Evolutionary conservation across 2,797 vertebrate genomes (phyloP).

Genomic region (Falco novaeseelandiae): DNA sequence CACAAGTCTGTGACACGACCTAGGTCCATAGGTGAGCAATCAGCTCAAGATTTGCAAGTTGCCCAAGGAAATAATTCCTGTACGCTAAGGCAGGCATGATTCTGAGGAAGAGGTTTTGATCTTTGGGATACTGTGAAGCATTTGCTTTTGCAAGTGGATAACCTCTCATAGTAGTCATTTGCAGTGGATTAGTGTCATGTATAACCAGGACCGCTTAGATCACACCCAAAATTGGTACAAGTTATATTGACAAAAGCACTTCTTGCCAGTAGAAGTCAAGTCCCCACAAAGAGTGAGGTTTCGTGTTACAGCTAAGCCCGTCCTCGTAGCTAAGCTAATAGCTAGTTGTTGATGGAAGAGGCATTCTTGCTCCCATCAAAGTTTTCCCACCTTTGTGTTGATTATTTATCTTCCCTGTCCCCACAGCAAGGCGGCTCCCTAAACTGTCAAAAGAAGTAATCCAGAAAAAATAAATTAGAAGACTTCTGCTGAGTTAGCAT

Average conservation of each 20-base stretch:
- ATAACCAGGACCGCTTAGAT: not conserved
- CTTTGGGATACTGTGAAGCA: not conserved
- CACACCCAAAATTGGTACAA: not conserved
- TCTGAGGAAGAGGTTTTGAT: not conserved
- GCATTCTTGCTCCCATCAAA: not conserved
- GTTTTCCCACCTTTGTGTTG: not conserved
- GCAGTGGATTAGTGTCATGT: not conserved
- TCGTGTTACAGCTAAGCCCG: not conserved
- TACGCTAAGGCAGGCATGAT: not conserved
- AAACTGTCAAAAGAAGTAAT: not conserved
- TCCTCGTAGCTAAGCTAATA: not conserved
- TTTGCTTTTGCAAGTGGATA: not conserved
- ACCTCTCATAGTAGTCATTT: not conserved
- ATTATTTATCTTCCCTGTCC: not conserved
- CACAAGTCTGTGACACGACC: not conserved
- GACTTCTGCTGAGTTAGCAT: not conserved
- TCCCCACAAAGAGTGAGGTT: not conserved
- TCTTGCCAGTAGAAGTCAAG: not conserved
- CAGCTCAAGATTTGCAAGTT: not conserved
- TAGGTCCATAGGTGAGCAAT: accelerated
- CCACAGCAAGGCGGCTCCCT: not conserved
- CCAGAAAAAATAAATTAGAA: not conserved
- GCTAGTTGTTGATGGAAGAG: not conserved
- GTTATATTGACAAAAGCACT: not conserved
- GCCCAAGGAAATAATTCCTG: not conserved